A percentile compares a stretch with the other conserved stretches of the same genome.
phyloP scores from a whole-genome alignment of 2,888 invertebrate species.

The Nephrotoma flavescens region DNA sequence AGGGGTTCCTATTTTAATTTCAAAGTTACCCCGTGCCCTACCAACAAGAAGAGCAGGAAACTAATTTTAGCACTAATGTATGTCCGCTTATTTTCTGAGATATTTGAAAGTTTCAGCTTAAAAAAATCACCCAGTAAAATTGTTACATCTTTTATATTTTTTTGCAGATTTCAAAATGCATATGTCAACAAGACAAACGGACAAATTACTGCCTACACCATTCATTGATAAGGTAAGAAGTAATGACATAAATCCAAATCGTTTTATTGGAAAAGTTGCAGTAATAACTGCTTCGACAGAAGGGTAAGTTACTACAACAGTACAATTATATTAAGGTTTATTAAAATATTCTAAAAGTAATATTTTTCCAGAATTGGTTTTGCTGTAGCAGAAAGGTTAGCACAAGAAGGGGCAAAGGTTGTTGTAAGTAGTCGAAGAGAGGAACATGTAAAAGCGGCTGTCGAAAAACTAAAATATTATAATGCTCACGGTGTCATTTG shows the following conservation, averaged over 20 bases:
- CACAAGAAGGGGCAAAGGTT: slow-evolving; percentile 75
- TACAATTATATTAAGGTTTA: neutral
- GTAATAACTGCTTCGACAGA: slow-evolving; percentile 83
- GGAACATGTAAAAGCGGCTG: slow-evolving; percentile 66
- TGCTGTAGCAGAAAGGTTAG: slow-evolving; percentile 77
- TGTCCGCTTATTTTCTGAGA: no score
- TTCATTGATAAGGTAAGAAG: neutral
- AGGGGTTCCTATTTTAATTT: no score
- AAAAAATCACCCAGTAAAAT: no score
- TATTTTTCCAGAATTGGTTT: slow-evolving; percentile 59
- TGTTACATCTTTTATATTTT: neutral
- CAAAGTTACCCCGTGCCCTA: no score
- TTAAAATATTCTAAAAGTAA: neutral
- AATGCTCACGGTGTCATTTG: slow-evolving; percentile 41
- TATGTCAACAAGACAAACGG: neutral
- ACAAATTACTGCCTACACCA: neutral
- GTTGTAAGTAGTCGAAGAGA: slow-evolving; percentile 84
- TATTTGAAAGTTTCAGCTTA: no score
- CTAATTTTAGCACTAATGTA: no score
- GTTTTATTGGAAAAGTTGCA: slow-evolving; percentile 66
- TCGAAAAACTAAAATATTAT: slow-evolving; percentile 45
- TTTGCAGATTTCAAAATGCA: neutral
- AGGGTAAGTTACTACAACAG: no score
- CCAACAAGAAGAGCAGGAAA: no score
- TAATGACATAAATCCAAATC: slow-evolving; percentile 19